Conservation (phyloP, 2,797 vertebrate genomes). For the Urosaurus nigricauda region DNA sequence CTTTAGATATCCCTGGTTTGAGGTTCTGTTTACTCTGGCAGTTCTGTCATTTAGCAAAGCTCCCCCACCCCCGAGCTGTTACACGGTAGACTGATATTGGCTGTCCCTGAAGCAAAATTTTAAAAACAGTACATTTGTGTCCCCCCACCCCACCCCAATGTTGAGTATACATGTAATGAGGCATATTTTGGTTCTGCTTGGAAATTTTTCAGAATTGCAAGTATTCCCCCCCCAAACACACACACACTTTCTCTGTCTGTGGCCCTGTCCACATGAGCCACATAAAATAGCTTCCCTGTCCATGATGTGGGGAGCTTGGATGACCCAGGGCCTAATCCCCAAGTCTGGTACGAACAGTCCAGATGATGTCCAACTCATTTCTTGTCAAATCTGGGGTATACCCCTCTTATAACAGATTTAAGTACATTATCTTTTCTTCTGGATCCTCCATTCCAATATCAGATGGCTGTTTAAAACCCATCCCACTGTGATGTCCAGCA, state of each 20-base stretch:
- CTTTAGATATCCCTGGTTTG: slow-evolving; percentile 81
- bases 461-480: too few species aligned
- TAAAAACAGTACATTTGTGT: slow-evolving; percentile 81
- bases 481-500: too few species aligned
- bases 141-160: slow-evolving; percentile 61
- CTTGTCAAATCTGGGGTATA: too few species aligned
- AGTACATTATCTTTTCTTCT: too few species aligned
- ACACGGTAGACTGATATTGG: slow-evolving; percentile 75
- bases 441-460: too few species aligned
- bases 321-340: too few species aligned
- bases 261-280: neutral
- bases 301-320: too few species aligned
- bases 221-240: too few species aligned
- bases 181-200: slow-evolving; percentile 67
- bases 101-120: slow-evolving; percentile 78
- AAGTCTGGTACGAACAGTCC: too few species aligned
- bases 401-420: too few species aligned
- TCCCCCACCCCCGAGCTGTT: slow-evolving; percentile 76
- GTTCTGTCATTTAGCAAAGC: slow-evolving; percentile 70
- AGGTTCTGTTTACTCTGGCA: slow-evolving; percentile 81
- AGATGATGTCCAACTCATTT: too few species aligned
- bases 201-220: slow-evolving; percentile 70
- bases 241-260: slow-evolving; percentile 64
- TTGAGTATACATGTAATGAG: slow-evolving; percentile 74
- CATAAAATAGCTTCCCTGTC: too few species aligned